Percentiles rank a stretch among this genome's conserved stretches.
These are phyloP conservation scores for Anastatus disparis DNA, from an alignment of 1,140 invertebrate genomes.

Conservation along the genomic window DNA sequence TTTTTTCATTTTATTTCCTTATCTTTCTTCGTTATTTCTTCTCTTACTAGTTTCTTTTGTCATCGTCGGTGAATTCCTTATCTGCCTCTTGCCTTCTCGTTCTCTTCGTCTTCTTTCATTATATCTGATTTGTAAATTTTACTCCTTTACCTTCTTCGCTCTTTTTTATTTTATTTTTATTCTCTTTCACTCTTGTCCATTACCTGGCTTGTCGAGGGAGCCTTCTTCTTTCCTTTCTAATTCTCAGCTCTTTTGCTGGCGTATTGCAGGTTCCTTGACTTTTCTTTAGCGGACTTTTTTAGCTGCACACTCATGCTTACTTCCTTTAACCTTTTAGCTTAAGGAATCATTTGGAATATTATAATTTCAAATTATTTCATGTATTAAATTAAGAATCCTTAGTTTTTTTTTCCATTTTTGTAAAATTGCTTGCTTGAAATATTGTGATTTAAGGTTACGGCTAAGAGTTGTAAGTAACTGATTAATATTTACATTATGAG, in stretches of 20 bases:
- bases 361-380: too few relatives aligned
- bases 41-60: background rate
- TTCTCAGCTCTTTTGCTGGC: too few relatives aligned
- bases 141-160: background rate
- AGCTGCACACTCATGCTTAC: background rate
- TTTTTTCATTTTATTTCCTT: background rate
- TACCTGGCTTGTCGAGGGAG: too few relatives aligned
- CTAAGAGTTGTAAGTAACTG: too few relatives aligned
- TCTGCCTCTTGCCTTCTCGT: background rate
- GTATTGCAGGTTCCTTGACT: too few relatives aligned
- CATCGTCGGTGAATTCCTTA: constrained; percentile 21
- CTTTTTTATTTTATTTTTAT: constrained; percentile 10
- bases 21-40: background rate
- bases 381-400: too few relatives aligned
- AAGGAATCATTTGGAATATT: too few relatives aligned
- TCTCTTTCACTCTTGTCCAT: constrained; percentile 1
- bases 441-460: too few relatives aligned
- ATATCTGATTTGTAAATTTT: constrained; percentile 24
- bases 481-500: too few relatives aligned
- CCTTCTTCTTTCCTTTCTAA: too few relatives aligned
- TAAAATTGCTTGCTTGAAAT: too few relatives aligned
- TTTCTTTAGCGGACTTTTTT: background rate
- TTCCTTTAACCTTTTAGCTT: background rate
- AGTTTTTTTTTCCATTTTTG: too few relatives aligned
- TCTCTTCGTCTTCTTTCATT: constrained; percentile 16